phyloP scores from a whole-genome alignment of 1,140 invertebrate species.

The Panonychus citri region DNA sequence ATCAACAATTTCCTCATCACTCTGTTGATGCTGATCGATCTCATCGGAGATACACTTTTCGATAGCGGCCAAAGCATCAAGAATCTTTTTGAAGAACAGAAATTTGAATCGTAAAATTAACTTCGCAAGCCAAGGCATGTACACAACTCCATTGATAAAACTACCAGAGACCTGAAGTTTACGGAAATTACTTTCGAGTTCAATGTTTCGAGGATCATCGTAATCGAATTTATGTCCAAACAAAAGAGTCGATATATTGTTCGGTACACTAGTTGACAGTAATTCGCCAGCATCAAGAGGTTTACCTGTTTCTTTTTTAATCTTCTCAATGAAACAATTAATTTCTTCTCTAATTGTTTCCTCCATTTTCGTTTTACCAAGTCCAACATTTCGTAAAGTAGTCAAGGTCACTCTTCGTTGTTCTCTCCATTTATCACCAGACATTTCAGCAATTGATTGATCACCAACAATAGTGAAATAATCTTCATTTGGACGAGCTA shows the following conservation, averaged over 20 bases:
- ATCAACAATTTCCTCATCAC: slow-evolving; percentile 37
- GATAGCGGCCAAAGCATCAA: neutral
- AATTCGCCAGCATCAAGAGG: neutral
- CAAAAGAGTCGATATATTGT: slow-evolving; percentile 12
- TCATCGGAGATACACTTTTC: slow-evolving; percentile 26
- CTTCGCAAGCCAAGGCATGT: neutral
- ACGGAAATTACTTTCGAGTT: neutral
- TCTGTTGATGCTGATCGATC: slow-evolving; percentile 43
- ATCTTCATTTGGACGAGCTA: slow-evolving; percentile 10
- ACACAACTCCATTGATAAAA: neutral
- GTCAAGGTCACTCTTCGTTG: slow-evolving; percentile 45
- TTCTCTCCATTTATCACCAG: slow-evolving; percentile 41
- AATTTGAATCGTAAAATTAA: neutral
- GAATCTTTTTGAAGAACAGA: neutral
- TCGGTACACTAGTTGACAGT: slow-evolving; percentile 6
- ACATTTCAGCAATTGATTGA: slow-evolving; percentile 8
- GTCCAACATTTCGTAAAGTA: slow-evolving; percentile 42
- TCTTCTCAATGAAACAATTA: neutral
- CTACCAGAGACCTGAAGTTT: neutral
- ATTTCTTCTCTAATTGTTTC: slow-evolving; percentile 38
- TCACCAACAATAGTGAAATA: neutral
- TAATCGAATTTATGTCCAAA: slow-evolving; percentile 13
- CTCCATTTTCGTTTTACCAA: slow-evolving; percentile 45
- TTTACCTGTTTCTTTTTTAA: neutral
- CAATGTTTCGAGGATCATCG: neutral